Evolutionary conservation across 2,113 vertebrate genomes (phyloP).

Genomic region (Melanerpes formicivorus): DNA sequence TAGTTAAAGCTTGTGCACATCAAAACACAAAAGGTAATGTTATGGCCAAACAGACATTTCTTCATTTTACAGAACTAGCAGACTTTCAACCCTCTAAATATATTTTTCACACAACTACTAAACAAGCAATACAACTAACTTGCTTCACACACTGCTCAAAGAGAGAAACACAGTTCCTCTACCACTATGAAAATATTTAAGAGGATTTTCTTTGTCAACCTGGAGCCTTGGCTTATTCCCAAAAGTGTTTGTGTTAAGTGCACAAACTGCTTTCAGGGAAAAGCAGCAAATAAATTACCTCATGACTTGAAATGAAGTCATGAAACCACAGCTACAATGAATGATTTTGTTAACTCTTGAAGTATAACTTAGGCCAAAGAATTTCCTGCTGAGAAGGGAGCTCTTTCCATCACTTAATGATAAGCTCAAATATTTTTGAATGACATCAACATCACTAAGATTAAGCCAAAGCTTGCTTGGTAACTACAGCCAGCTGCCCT

Average conservation of each 20-base stretch:
- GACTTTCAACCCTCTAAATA: background rate
- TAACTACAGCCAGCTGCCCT: constrained; percentile 9
- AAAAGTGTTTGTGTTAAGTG: background rate
- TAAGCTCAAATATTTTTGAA: background rate
- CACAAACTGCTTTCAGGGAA: background rate
- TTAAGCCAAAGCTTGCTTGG: background rate
- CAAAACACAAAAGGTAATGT: background rate
- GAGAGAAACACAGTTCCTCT: background rate
- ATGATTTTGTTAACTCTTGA: background rate
- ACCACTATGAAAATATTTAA: background rate
- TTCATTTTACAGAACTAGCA: background rate
- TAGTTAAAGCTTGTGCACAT: background rate
- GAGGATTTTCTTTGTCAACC: background rate
- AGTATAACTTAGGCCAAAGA: background rate
- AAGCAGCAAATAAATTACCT: background rate
- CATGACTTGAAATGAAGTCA: background rate
- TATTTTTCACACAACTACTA: background rate
- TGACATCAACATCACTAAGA: background rate
- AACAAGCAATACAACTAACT: background rate
- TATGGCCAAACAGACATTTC: background rate
- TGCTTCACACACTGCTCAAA: background rate
- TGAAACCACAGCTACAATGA: background rate
- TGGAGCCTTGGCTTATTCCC: background rate
- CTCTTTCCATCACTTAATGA: background rate
- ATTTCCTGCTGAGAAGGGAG: background rate